phyloP scores from a whole-genome alignment of 1,140 invertebrate species.

The Caligus rogercresseyi region DNA sequence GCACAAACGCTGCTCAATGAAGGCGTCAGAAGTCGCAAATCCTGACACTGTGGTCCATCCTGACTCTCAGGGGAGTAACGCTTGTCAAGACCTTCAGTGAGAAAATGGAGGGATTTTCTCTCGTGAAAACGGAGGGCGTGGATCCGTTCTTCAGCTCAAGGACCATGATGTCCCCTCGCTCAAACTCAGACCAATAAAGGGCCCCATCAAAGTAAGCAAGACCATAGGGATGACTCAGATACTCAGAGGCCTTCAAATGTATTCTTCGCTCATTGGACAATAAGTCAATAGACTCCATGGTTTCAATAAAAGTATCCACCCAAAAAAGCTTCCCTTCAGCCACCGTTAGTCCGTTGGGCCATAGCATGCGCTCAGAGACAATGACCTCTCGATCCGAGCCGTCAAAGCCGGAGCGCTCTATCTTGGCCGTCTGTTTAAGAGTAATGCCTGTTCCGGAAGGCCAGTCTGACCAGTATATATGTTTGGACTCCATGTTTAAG shows the following conservation, averaged over 20 bases:
- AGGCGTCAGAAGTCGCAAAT: conserved; percentile 18
- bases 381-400: conserved; percentile 31
- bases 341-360: conserved; percentile 39
- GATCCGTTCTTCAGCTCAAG: conserved; percentile 30
- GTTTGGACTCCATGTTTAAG: conserved; percentile 34
- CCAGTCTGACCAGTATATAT: conserved; percentile 39
- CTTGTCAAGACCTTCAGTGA: conserved; percentile 19
- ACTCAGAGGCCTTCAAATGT: conserved; percentile 27
- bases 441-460: conserved; percentile 6
- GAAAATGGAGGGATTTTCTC: conserved; percentile 13
- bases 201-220: conserved; percentile 31
- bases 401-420: conserved; percentile 35
- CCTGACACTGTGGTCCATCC: conserved; percentile 2
- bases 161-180: conserved; percentile 37
- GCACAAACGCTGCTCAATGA: conserved; percentile 1
- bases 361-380: conserved; percentile 30
- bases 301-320: conserved; percentile 36
- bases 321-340: conserved; percentile 37
- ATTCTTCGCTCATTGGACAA: conserved; percentile 31
- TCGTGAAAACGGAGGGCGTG: conserved; percentile 26
- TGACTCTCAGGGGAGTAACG: conserved; percentile 20
- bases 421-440: conserved; percentile 30
- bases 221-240: conserved; percentile 31
- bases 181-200: conserved; percentile 40
- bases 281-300: conserved; percentile 31